Base-by-base conservation (phyloP, 2,888 invertebrate genomes). In the Strigamia transsilvanica region DNA sequence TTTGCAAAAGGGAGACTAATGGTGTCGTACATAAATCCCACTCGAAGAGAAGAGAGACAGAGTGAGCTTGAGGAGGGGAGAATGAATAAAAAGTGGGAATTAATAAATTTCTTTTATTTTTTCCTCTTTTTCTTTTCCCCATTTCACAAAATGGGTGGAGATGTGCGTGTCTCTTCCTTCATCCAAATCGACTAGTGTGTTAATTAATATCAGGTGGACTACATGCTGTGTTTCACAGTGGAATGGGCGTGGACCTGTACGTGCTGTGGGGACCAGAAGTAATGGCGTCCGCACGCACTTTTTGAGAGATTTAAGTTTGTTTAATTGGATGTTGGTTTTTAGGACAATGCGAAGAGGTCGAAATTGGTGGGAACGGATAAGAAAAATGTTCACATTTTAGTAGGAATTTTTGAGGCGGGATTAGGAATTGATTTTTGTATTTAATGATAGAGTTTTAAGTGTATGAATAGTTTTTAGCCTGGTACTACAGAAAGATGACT, bases 141-240 rank as follows among this genome's bases (percentile, higher is more conserved):
- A n/a, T n/a, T n/a, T n/a, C n/a, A n/a, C n/a, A n/a, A 61, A 61
- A 61, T 61, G 61, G 61, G 61, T 61, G 61, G 61, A 61, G 61
- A 61, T 18, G 12, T 61, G 61, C 61, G 61, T 61, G 61, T 61
- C 61, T 2, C 61, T 61, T 61, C 61, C 61, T 61, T 23, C 10
- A 5, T 61, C 21, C 23, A 23, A 61, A 61, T 61, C 61, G 61
- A 61, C 21, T 61, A 21, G 61, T 61, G n/a, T 61, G 61, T 61
- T 61, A 61, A 61, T 61, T 61, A 61, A 61, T 61, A 61, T 61
- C 61, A 61, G 61, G 61, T 61, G 61, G 61, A 61, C 61, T 61
- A 10, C 61, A 61, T 61, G 61, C 61, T 23, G 61, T 3, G 61
- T 61, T 61, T 61, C 61, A 61, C 61, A 61, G 46, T 13, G 61